Conservation (phyloP, 2,113 vertebrate genomes). For the Lynx canadensis region DNA sequence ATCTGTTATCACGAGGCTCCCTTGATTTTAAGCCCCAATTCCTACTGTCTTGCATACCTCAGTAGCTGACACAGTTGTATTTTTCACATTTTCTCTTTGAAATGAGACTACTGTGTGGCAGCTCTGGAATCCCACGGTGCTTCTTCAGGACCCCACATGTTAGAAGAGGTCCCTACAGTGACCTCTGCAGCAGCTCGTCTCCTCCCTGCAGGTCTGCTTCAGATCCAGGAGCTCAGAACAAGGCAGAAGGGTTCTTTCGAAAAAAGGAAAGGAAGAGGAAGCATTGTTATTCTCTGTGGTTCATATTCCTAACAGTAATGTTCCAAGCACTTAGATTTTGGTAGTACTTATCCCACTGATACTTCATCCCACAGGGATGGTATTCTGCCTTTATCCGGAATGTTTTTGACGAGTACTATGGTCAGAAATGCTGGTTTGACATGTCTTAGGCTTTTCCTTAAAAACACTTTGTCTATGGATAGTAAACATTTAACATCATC, state of each 20-base stretch:
- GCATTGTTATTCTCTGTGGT: background rate
- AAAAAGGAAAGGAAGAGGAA: background rate
- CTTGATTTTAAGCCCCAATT: background rate
- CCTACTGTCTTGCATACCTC: background rate
- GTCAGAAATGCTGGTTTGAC: background rate
- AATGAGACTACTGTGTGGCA: background rate
- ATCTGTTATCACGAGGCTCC: background rate
- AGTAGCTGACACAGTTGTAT: background rate
- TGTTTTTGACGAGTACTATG: conserved; percentile 2
- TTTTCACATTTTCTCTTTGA: conserved; percentile 33
- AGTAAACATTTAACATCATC: background rate
- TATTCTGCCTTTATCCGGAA: background rate
- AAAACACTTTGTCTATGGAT: background rate
- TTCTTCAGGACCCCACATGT: background rate
- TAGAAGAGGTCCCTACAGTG: background rate
- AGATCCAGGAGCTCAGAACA: background rate
- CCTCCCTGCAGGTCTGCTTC: background rate
- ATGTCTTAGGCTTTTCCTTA: conserved; percentile 11
- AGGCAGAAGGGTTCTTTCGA: background rate
- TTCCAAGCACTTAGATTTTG: background rate
- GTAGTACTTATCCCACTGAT: background rate
- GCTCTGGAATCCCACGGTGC: background rate
- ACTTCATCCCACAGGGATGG: background rate
- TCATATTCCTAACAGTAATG: background rate
- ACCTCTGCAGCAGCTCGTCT: background rate